Percentiles rank a stretch among this genome's conserved stretches.
Evolutionary conservation across 64 coral and sea anemone genomes (phyloP).

Genomic region (Stichodactyla mertensii): DNA sequence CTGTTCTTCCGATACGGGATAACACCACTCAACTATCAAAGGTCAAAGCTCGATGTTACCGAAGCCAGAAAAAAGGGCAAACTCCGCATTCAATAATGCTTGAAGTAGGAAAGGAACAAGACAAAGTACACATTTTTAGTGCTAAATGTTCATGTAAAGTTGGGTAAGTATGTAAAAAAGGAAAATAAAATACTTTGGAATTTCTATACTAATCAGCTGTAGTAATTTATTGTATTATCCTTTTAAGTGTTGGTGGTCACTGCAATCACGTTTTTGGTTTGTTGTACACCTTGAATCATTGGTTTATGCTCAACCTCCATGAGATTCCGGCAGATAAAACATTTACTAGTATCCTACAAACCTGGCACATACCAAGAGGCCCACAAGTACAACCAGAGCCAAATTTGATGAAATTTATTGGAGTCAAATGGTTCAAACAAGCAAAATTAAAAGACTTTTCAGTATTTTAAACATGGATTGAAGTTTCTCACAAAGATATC

Average conservation of each 20-base stretch:
- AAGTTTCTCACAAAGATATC: no score
- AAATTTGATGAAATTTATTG: no score
- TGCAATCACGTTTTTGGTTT: constrained; percentile 34
- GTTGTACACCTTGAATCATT: constrained; percentile 27
- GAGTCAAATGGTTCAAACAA: no score
- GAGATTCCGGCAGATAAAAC: constrained; percentile 44
- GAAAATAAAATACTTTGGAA: neutral
- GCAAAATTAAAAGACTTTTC: no score
- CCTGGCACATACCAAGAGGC: constrained; percentile 19
- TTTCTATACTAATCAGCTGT: neutral
- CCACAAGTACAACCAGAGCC: constrained; percentile 23
- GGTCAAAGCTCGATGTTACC: constrained; percentile 13
- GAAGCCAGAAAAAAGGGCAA: neutral
- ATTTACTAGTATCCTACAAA: constrained; percentile 46
- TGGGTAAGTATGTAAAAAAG: neutral
- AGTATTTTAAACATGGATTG: no score
- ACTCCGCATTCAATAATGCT: neutral
- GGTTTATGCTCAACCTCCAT: neutral
- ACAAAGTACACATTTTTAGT: neutral
- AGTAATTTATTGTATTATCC: neutral
- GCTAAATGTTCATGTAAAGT: neutral
- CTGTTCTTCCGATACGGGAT: neutral
- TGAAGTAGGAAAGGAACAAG: neutral
- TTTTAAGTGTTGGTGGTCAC: constrained; percentile 22
- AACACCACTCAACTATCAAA: neutral